Base-by-base conservation (phyloP, 2,113 vertebrate genomes). In the Eubucco bourcierii region DNA sequence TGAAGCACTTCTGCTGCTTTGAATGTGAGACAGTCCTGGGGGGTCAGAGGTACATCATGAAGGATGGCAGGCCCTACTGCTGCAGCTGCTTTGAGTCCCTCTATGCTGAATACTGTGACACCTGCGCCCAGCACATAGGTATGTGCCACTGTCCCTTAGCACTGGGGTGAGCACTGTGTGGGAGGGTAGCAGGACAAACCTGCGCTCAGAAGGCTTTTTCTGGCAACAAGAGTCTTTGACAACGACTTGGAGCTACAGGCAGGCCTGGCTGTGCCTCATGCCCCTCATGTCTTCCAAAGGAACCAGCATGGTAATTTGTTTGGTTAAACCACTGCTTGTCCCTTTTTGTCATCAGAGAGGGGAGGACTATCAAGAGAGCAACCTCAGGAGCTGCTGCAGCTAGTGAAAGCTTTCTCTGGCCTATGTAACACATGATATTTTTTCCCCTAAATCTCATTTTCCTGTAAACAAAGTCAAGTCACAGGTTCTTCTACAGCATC, bases 1-100 rank as follows among this genome's bases (percentile, higher is more conserved):
- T 99, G 99, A 99, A 99, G 96, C 99, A 99, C 95, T 99, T 99
- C 93, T 99, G 99, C 97, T 99, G 99, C 97, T 99, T 99, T 4
- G 99, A 99, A 96, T 99, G 99, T 0, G 99, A 99, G 98, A 99
- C 98, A 0, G 98, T 99, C 73, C 97, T 99, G 88, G 99, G 99
- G 0, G 99, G 99, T 25, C 99, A 99, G 97, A 98, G 99, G 71
- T 99, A 99, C 97, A 99, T 99, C 97, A 99, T 99, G 99, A 99
- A 99, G 97, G 99, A 99, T 7, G 99, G 99, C 20, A 96, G 99
- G 21, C 99, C 99, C 27, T 99, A 99, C 97, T 99, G 99, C 96
- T 99, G 99, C 97, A 98, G 97, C 97, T 99, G 99, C 97, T 99
- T 99, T 3, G 98, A 99, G 97, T 99, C 99, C 66, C 97, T 99